Base-by-base conservation (phyloP, 2,113 vertebrate genomes). In the Rhadina sibilatrix region DNA sequence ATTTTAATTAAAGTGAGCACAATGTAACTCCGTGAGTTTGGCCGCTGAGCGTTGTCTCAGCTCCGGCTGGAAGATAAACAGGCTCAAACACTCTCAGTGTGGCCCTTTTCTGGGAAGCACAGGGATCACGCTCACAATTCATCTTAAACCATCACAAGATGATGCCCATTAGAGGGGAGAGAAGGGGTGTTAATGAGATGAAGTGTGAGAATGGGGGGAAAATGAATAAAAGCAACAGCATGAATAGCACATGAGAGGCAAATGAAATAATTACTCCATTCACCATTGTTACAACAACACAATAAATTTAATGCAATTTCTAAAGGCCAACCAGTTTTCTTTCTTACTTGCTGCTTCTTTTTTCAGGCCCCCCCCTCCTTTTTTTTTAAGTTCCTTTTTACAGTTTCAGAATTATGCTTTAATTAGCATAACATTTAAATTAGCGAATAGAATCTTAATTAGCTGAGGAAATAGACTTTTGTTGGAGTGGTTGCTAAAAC, bases 401-500 rank as follows among this genome's bases (percentile, higher is more conserved):
- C 96, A 96, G 97, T 98, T 98, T 97, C 91, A 91, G 97, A 98
- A 97, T 97, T 97, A 98, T 98, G 97, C 96, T 97, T 98, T 98
- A 98, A 98, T 98, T 98, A 98, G 97, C 98, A 98, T 98, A 98
- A 98, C 98, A 98, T 98, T 98, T 98, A 98, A 98, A 98, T 98
- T 98, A 98, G 97, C 23, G 82, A 98, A 97, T 97, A 96, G 97
- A 98, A 97, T 98, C 98, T 98, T 98, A 98, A 98, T 98, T 98
- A 98, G 98, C 87, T 70, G 97, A 98, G 98, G 98, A 98, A 98
- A 98, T 98, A 98, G 97, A 98, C 97, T 98, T 98, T 98, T 98
- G 97, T 97, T 98, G 96, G 95, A 98, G 96, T 97, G 97, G 97
- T 97, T 98, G 98, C 97, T 98, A 98, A 98, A 98, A 98, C 98